A percentile compares a stretch with the other conserved stretches of the same genome.
These are phyloP conservation scores for Arenaria interpres DNA, from an alignment of 2,113 vertebrate species.

Conservation along the genomic window DNA sequence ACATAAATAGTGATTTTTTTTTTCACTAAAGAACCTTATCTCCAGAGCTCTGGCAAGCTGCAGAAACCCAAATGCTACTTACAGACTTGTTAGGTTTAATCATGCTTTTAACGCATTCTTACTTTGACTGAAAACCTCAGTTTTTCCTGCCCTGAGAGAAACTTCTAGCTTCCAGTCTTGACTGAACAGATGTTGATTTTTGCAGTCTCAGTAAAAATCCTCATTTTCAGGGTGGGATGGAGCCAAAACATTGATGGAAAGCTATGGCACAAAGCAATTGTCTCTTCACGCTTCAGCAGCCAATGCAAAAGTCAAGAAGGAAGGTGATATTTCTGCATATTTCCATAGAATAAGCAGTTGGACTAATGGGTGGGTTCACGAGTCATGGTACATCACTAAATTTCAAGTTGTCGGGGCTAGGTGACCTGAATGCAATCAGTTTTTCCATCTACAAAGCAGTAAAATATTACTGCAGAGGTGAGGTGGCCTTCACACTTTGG, in stretches of 20 bases:
- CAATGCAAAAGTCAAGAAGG: background rate
- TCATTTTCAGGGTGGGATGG: background rate
- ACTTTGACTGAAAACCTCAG: background rate
- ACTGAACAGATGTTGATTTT: background rate
- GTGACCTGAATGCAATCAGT: background rate
- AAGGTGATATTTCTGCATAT: background rate
- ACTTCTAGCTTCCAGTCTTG: background rate
- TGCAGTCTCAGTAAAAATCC: background rate
- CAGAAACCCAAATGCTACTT: background rate
- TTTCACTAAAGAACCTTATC: background rate
- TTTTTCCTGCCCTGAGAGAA: background rate
- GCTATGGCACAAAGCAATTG: background rate
- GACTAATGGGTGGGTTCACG: background rate
- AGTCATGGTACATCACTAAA: rapidly evolving
- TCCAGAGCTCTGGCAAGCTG: background rate
- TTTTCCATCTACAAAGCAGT: background rate
- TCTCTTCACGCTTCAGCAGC: background rate
- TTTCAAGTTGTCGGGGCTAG: background rate
- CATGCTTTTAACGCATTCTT: background rate
- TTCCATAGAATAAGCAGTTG: background rate
- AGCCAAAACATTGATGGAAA: background rate
- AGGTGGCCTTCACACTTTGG: background rate
- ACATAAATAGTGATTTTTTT: background rate
- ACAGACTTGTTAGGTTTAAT: background rate
- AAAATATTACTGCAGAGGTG: background rate